phyloP scores from a whole-genome alignment of 2,113 vertebrate species.

The Gnathonemus echidnorhynchus region DNA sequence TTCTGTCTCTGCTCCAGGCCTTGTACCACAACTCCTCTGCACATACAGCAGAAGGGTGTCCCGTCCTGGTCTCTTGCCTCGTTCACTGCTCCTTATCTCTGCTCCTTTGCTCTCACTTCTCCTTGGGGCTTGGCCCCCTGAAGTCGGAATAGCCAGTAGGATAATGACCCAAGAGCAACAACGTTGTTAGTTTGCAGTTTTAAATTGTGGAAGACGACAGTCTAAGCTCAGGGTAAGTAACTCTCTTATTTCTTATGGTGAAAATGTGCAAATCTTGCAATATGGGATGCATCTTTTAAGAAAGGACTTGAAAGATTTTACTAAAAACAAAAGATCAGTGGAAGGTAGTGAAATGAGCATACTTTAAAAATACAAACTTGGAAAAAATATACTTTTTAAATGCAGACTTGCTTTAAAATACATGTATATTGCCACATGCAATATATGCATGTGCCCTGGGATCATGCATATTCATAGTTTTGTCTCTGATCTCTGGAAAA shows the following conservation, averaged over 20 bases:
- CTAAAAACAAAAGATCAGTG: not conserved
- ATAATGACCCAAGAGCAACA: constrained; percentile 55
- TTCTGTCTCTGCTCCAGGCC: constrained; percentile 50
- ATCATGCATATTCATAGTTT: not conserved
- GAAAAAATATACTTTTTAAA: not conserved
- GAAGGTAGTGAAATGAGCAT: not conserved
- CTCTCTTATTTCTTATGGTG: not conserved
- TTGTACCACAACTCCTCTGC: constrained; percentile 54
- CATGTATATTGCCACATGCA: not conserved
- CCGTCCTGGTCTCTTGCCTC: constrained; percentile 24
- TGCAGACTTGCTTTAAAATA: not conserved
- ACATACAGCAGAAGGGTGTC: constrained; percentile 45
- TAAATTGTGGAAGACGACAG: constrained; percentile 43
- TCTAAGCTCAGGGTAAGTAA: constrained; percentile 55
- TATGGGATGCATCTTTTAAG: not conserved
- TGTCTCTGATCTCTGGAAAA: not conserved
- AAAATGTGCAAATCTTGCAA: not conserved
- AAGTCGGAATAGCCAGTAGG: constrained; percentile 41
- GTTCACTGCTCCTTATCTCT: constrained; percentile 23
- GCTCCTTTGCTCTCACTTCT: constrained; percentile 30
- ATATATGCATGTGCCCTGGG: not conserved
- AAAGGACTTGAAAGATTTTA: not conserved
- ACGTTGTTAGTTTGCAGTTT: constrained; percentile 39
- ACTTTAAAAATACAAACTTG: not conserved
- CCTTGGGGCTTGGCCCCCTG: constrained; percentile 38